A percentile compares a stretch with the other conserved stretches of the same genome.
These are phyloP conservation scores for Stictonetta naevosa DNA, from an alignment of 2,113 vertebrate species.

Conservation along the genomic window DNA sequence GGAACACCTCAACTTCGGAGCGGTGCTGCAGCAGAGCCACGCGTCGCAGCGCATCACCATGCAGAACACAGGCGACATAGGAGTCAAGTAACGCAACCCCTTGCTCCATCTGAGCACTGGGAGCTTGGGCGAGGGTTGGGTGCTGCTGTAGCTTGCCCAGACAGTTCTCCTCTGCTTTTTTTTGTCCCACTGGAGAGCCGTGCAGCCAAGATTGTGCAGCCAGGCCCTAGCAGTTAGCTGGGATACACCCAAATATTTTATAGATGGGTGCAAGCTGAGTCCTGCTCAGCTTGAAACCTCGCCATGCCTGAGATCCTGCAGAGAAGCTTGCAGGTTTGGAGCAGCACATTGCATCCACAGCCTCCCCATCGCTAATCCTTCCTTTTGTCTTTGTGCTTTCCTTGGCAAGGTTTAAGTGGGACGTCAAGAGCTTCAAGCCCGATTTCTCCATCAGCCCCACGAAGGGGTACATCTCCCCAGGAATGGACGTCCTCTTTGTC, in stretches of 20 bases:
- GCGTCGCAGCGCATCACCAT: conserved; percentile 75
- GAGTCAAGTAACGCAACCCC: conserved; percentile 76
- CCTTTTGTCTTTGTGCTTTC: not conserved
- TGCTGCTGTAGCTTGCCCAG: not conserved
- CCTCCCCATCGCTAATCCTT: not conserved
- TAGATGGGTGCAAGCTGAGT: not conserved
- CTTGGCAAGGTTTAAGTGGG: conserved; percentile 86
- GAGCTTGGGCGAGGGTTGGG: not conserved
- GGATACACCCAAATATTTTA: not conserved
- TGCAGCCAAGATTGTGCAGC: not conserved
- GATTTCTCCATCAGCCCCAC: conserved; percentile 82
- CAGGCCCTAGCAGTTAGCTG: not conserved
- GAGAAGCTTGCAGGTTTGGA: not conserved
- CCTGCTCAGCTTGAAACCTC: not conserved
- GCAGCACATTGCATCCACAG: not conserved
- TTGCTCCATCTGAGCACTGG: not conserved
- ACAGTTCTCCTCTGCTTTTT: not conserved
- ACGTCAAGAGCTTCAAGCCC: conserved; percentile 74
- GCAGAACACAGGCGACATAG: conserved; percentile 83
- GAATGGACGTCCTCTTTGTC: conserved; percentile 80
- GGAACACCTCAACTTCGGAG: conserved; percentile 85
- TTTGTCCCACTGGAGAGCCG: not conserved
- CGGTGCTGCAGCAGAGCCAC: conserved; percentile 77
- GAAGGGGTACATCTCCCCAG: conserved; percentile 84
- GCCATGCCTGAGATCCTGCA: too few relatives aligned